A percentile compares a stretch with the other conserved stretches of the same genome.
Evolutionary conservation across 2,113 vertebrate species (phyloP).

Genomic region (Onychostoma macrolepis): DNA sequence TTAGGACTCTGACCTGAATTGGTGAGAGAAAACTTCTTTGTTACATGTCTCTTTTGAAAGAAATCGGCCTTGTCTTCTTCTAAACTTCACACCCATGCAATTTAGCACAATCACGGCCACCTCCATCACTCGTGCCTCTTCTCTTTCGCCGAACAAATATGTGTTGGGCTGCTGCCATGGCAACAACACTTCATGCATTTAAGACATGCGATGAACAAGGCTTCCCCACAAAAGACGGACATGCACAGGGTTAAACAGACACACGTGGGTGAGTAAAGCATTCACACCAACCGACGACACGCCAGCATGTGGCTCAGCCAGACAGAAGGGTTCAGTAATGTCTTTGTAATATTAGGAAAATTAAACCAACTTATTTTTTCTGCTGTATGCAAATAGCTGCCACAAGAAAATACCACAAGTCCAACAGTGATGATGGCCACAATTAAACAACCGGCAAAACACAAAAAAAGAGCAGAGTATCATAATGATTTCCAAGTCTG

Average conservation of each 20-base stretch:
- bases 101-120: constrained; percentile 65
- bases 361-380: neutral
- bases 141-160: constrained; percentile 57
- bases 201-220: constrained; percentile 69
- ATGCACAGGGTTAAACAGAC: constrained; percentile 51
- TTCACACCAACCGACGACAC: constrained; percentile 11
- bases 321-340: neutral
- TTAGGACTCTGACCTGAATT: constrained; percentile 99
- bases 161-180: constrained; percentile 68
- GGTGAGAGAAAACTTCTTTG: constrained; percentile 93
- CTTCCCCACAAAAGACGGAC: constrained; percentile 48
- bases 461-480: neutral
- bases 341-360: neutral
- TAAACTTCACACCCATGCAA: constrained; percentile 69
- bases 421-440: constrained; percentile 17
- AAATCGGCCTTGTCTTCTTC: neutral
- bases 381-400: neutral
- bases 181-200: constrained; percentile 73
- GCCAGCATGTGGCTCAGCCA: neutral
- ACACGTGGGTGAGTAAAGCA: constrained; percentile 26
- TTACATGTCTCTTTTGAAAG: constrained; percentile 72
- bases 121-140: constrained; percentile 46
- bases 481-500: neutral
- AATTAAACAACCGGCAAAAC: constrained; percentile 8
- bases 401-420: constrained; percentile 2